Evolutionary conservation across 2,888 invertebrate genomes (phyloP), one percentile per base, ranked within the genome.

Genomic region (Zygothrica quintamaculata): DNA sequence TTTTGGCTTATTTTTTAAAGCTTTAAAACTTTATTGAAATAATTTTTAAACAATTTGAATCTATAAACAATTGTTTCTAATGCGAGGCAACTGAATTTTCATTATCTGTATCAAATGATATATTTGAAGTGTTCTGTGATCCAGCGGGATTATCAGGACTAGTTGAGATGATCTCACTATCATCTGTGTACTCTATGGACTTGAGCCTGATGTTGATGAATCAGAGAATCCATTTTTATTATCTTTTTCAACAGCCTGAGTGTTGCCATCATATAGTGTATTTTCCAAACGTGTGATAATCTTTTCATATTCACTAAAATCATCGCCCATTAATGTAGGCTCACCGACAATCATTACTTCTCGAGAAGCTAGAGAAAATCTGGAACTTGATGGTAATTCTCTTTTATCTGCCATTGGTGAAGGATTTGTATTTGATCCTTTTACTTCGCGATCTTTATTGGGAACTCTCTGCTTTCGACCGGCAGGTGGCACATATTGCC

Each of bases 281-380:
- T 99, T 99, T 92, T 99, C 99, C 82, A 99, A 94, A 86, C 99
- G 94, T 39, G 99, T 99, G 90, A 99, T 99, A 72, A 99, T 93
- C 73, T 99, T 94, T 92, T 99, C 99, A 91, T 99, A 99, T 91
- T 99, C 99, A 42, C 99, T 99, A 92, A 99, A 99, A 91, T 99
- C 99, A 65, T 99, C 99, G 73, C 99, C 99, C 99, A 99, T 99
- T 75, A 99, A 93, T 1, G 99, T 99, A 53, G 99, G 99, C 91
- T 99, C 99, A 79, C 99, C 99, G 48, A 99, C 99, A 56, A 99
- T 99, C 99, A 99, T 99, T 88, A 99, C 99, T 92, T 99, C 99
- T 96, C 99, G 93, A n/a, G 89, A 89, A 80, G 98, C 98, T 91
- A 98, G 93, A 77, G 97, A 97, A 93, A 98, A 98, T 92, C 97